Evolutionary conservation across 2,113 vertebrate species (phyloP).

Genomic region (Microcebus ravelobensis): DNA sequence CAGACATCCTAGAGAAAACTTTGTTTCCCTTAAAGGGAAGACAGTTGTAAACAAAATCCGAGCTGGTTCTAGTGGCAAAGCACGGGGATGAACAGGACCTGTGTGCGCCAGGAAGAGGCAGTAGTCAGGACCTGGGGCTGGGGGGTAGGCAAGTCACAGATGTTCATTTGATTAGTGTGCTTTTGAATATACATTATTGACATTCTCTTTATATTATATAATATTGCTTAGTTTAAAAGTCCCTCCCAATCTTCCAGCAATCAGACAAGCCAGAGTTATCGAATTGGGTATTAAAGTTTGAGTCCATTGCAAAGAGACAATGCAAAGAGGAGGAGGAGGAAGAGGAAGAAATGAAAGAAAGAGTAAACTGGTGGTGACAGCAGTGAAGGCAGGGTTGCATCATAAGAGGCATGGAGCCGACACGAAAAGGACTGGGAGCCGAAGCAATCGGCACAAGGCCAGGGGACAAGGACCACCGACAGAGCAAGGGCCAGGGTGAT

Average conservation of each 20-base stretch:
- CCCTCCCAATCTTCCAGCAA: background rate
- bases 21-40: background rate
- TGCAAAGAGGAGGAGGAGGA: background rate
- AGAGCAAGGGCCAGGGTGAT: background rate
- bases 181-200: background rate
- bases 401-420: background rate
- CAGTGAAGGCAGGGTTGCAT: background rate
- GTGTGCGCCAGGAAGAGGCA: background rate
- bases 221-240: background rate
- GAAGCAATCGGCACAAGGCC: background rate
- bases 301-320: background rate
- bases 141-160: background rate
- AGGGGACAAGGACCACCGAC: fast-evolving
- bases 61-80: background rate
- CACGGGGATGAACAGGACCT: background rate
- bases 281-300: background rate
- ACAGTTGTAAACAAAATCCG: background rate
- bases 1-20: background rate
- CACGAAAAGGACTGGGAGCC: background rate
- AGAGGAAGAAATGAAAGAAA: background rate
- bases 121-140: background rate
- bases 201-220: background rate
- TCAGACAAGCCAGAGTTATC: background rate
- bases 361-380: no score
- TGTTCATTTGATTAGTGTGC: background rate